Evolutionary conservation across 2,797 vertebrate genomes (phyloP), one percentile per base, ranked within the genome.

Genomic region (Sebastiscus tertius): DNA sequence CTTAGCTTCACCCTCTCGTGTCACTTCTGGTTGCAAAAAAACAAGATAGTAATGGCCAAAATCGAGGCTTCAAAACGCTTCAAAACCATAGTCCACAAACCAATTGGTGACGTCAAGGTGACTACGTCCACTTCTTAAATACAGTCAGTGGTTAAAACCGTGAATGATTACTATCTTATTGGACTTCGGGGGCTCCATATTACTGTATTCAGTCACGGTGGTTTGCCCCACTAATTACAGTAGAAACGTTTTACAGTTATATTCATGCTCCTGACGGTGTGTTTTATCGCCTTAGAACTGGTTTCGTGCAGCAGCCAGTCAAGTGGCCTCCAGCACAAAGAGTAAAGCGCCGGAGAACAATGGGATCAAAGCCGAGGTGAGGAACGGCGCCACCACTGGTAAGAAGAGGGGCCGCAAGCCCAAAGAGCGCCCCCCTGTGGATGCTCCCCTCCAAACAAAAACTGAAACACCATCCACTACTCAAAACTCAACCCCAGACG

Each of bases 361-460:
- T 52, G 87, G 82, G 22, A 86, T 97, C 86, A 94, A 88, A 90
- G 94, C 91, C 24, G 96, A 97, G 85, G 94, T 96, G 84, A 96
- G 96, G 89, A 97, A 94, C 61, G 95, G 92, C 71, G 86, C 93
- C 69, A 93, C 92, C 16, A 84, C 91, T 0, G 96, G 96, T 55
- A 98, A 97, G 93, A 99, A 97, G 88, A 95, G 98, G 65, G 98
- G 97, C 10, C 97, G 97, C 62, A 99, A 99, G 87, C 97, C 97
- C 67, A 99, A 98, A 94, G 97, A 98, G 85, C 96, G 93, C 49
- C 93, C 93, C 64, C 81, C 86, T 0, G 94, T 94, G 88, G 87
- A 75, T 0, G 74, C 64, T 7, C 82, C 86, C 49, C 73, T 82
- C 59, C 84, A 77, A 29, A 91, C 92, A 92, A 88, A 95, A 89